A percentile compares a stretch with the other conserved stretches of the same genome.
Conservation (phyloP, 1,140 invertebrate species). For the Rhyacophila brunnea region DNA sequence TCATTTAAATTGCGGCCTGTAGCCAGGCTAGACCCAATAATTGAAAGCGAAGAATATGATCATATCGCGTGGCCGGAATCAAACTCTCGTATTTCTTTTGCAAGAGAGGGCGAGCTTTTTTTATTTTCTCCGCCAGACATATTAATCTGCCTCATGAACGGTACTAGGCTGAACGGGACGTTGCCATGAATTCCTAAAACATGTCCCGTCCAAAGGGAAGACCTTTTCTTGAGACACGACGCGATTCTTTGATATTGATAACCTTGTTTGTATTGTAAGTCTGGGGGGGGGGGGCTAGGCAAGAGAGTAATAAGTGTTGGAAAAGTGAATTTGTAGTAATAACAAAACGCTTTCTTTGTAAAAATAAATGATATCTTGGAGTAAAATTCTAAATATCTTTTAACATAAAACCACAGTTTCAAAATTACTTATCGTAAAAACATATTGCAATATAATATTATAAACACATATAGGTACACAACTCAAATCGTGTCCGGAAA, state of each 20-base stretch:
- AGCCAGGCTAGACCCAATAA: conserved; percentile 12
- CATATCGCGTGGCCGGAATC: conserved; percentile 14
- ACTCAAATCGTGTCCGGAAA: no score
- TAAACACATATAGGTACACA: no score
- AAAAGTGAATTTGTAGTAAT: no score
- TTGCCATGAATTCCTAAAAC: not conserved
- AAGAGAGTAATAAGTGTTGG: no score
- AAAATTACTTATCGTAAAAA: no score
- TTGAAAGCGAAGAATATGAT: conserved; percentile 26
- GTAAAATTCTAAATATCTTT: no score
- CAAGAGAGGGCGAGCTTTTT: not conserved
- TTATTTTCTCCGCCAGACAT: not conserved
- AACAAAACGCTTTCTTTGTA: no score
- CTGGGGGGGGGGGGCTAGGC: not conserved
- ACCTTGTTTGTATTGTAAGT: not conserved
- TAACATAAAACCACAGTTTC: no score
- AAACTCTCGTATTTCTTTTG: not conserved
- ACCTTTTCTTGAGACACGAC: not conserved
- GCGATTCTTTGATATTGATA: conserved; percentile 1
- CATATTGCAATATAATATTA: no score
- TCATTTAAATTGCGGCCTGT: no score
- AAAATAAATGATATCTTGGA: no score
- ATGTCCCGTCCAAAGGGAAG: not conserved
- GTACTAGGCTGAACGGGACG: no score
- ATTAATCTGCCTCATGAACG: not conserved